Percentiles rank a stretch among this genome's conserved stretches.
Conservation (phyloP, 37 sponge, comb jelly and placozoan species). For the Haliclona indistincta region DNA sequence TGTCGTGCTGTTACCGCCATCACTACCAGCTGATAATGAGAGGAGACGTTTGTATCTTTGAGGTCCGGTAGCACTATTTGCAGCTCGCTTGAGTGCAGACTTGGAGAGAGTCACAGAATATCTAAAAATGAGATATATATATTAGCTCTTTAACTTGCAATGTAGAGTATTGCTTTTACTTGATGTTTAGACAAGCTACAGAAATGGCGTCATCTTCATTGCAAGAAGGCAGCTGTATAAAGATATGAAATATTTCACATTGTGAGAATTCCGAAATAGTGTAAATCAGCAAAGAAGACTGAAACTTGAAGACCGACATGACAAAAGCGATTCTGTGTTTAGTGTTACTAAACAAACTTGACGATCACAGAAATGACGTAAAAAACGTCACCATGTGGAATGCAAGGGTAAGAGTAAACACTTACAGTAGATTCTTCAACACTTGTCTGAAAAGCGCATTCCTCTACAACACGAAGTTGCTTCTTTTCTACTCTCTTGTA, state of each 20-base stretch:
- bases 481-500: not conserved
- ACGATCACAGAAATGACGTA: too few relatives aligned
- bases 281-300: too few relatives aligned
- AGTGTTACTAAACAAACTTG: too few relatives aligned
- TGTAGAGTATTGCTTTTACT: constrained; percentile 6
- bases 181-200: constrained; percentile 59
- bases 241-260: too few relatives aligned
- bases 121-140: constrained; percentile 1
- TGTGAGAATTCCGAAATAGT: too few relatives aligned
- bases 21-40: constrained; percentile 17
- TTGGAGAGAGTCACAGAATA: constrained; percentile 19
- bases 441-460: too few relatives aligned
- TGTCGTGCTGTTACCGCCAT: not conserved
- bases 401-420: too few relatives aligned
- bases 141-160: not conserved
- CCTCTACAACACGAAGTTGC: not conserved
- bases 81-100: constrained; percentile 1
- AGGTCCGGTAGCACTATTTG: not conserved
- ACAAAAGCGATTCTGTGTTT: too few relatives aligned
- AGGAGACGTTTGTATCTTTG: constrained; percentile 23
- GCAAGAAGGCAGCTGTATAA: constrained; percentile 52
- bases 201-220: constrained; percentile 37
- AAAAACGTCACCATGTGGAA: too few relatives aligned
- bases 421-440: too few relatives aligned
- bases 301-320: too few relatives aligned